Evolutionary conservation across 2,888 invertebrate species (phyloP), one percentile per base, ranked within the genome.

Genomic region (Eilema griseolum): DNA sequence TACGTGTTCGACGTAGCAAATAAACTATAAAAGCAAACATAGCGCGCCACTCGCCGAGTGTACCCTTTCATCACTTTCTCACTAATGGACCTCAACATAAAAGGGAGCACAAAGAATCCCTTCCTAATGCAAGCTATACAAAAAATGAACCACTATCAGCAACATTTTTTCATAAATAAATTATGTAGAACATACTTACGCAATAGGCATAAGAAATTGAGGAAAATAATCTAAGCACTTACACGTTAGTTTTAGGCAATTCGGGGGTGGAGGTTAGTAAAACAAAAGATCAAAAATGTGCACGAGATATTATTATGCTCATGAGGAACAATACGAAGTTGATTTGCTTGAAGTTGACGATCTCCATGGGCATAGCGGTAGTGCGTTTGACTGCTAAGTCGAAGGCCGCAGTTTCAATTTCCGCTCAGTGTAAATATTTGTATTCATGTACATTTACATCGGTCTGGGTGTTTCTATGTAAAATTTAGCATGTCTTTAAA

Each of bases 21-120:
- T 76, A 76, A 76, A 78, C 81, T 68, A n/a, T n/a, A 77, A 71
- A 78, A 78, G 71, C 67, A 61, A 61, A 68, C 71, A 73, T 73
- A 77, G 71, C 73, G 70, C 73, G 59, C 67, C 63, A 69, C 69
- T 73, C 72, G 77, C 33, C 57, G 59, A 66, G 61, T 68, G 70
- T 73, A 78, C 79, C 82, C 81, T 83, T 86, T 83, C 78, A 83
- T 81, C 82, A 74, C 78, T 75, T 73, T 70, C 57, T 70, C 76
- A 69, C 82, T 86, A 88, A 88, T 87, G 87, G 86, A 85, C 77
- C 78, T 78, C 77, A 77, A 76, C 83, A 84, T 77, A 85, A 84
- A 85, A 84, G 82, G 72, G 77, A 80, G 66, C 74, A 78, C 81
- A 81, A 82, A 85, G 79, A 78, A 69, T 60, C 41, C 64, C 62